Base-by-base conservation (phyloP, 2,888 invertebrate species). In the Tipula lateralis region DNA sequence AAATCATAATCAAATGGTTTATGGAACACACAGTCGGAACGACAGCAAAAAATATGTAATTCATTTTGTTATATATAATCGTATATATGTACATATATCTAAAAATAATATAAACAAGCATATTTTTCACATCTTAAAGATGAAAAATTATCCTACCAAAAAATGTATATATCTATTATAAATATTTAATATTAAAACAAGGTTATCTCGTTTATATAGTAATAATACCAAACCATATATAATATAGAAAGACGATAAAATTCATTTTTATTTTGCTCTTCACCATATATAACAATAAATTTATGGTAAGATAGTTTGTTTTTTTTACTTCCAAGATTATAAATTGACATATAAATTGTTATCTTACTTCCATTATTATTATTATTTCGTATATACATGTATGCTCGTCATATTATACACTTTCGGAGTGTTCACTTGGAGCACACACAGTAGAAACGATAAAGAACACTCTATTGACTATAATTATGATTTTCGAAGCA, bases 101-200 rank as follows among this genome's bases (percentile, higher is more conserved):
- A 44, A 44, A 44, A n/a, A 44, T 44, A 66, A 24, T 66, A 66
- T 66, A 66, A 66, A 66, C 66, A 66, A 66, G 66, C 66, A 66
- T 66, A 66, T 66, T 66, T 66, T 66, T 66, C 66, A 66, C 24
- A 66, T 66, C 66, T 66, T 66, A 66, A 66, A 66, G 66, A 66
- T 66, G 66, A 66, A 66, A 66, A 66, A 66, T 66, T 66, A 66
- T 66, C 66, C 66, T 66, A 66, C 66, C 66, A 66, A 66, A 66
- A 39, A 66, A 44, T 19, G 66, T 66, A 66, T 66, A 66, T 19
- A 24, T 66, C 19, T 19, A 44, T 39, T 39, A 39, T 50, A 50
- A 7, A 66, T 66, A 24, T 66, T 66, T 24, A 66, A 66, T 66
- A 66, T 66, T 66, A 66, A 66, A 66, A 66, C 24, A 66, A 66